These are phyloP conservation scores for Drosophila melanica DNA, from an alignment of 1,140 invertebrate species.

Conservation along the genomic window DNA sequence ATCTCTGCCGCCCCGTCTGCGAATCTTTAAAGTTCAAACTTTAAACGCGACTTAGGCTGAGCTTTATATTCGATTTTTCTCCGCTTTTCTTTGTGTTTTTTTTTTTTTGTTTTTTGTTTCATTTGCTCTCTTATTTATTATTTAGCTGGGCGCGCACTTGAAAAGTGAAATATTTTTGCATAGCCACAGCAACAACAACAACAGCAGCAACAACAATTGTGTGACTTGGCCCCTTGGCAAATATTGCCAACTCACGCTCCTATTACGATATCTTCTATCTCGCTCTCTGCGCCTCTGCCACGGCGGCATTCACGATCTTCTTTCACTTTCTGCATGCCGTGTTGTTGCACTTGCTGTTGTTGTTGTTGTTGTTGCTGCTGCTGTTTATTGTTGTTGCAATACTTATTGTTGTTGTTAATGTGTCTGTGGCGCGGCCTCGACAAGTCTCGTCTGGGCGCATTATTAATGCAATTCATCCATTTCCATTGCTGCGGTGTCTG, in stretches of 20 bases:
- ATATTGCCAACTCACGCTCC: constrained; percentile 68
- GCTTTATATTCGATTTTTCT: not conserved
- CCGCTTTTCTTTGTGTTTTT: too few species aligned
- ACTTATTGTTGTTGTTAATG: constrained; percentile 52
- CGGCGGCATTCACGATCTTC: constrained; percentile 54
- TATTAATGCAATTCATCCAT: constrained; percentile 73
- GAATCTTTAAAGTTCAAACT: constrained; percentile 3
- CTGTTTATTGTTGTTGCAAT: constrained; percentile 36
- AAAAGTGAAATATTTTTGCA: constrained; percentile 46
- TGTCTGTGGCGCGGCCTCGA: constrained; percentile 49
- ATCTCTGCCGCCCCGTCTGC: not conserved
- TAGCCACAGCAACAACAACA: constrained; percentile 12
- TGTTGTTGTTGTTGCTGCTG: constrained; percentile 13
- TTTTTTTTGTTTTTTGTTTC: not conserved
- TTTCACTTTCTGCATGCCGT: constrained; percentile 73
- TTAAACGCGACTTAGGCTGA: constrained; percentile 21
- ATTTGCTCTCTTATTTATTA: constrained; percentile 7
- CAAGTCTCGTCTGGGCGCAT: constrained; percentile 44
- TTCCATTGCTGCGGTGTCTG: constrained; percentile 64
- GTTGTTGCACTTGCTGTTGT: constrained; percentile 18
- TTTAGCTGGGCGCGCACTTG: constrained; percentile 38
- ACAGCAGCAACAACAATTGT: constrained; percentile 20
- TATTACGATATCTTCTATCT: constrained; percentile 46
- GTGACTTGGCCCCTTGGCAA: constrained; percentile 6
- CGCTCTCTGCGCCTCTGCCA: constrained; percentile 1